Base-by-base conservation (phyloP, 64 coral and sea anemone genomes). In the Catalaphyllia jardinei region DNA sequence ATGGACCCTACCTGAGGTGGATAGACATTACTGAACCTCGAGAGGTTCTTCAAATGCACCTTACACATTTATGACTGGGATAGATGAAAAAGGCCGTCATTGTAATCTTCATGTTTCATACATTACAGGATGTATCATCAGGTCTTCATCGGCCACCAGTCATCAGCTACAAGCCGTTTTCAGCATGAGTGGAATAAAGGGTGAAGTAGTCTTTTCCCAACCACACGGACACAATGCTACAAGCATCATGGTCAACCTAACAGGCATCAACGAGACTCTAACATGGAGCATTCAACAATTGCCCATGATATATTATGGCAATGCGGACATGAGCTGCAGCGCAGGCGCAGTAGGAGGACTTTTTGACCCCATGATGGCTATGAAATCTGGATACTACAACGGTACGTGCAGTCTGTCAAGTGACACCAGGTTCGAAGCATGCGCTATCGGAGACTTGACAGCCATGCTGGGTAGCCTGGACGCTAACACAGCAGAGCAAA, bases 251-350 rank as follows among this genome's bases (percentile, higher is more conserved):
- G 62, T 96, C 28, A 11, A 90, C 71, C 86, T 96, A 29, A 69
- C 79, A 50, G 95, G 95, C 25, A 29, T 93, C 24, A 72, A 79
- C 75, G 95, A 96, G 25, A 87, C 82, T 24, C 73, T 96, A 3
- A 42, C 65, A 31, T 87, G 91, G 87, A 25, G 20, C 14, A 73
- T 96, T 10, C 88, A 88, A 67, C 59, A 83, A 46, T 62, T 96
- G 31, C 95, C 95, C n/a, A 91, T 96, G 91, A 83, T 93, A 16
- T 96, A 96, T 87, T 22, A 91, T 46, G 95, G 94, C 20, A 93
- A 93, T 74, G 87, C 91, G 25, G 75, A 19, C 17, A 80, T 61
- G 29, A 92, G 86, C 24, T 96, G 94, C 54, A 39, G 72, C 49
- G 57, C 50, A 82, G 9, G 4, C 52, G 83, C 74, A 83, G 61